Conservation (phyloP, 92 coral and sea anemone genomes). For the Palythoa caribaeorum region DNA sequence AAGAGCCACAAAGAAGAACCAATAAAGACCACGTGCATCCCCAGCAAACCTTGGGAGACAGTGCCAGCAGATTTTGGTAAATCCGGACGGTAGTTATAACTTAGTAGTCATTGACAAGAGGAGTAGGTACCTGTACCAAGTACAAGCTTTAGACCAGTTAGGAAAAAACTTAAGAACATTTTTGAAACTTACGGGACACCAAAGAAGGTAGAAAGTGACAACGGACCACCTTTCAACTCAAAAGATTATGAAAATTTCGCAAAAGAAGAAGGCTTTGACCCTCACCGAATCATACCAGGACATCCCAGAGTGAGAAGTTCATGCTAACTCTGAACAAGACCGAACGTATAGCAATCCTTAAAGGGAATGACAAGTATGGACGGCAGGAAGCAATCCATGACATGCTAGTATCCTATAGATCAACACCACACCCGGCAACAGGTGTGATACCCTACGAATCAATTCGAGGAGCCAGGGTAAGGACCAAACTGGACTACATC, state of each 20-base stretch:
- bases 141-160: conserved; percentile 49
- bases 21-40: conserved; percentile 53
- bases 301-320: conserved; percentile 71
- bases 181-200: conserved; percentile 71
- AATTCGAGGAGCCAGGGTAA: conserved; percentile 46
- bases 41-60: conserved; percentile 63
- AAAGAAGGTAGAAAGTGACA: conserved; percentile 63
- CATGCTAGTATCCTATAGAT: conserved; percentile 74
- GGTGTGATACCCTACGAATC: conserved; percentile 69
- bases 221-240: conserved; percentile 76
- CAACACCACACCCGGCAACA: conserved; percentile 77
- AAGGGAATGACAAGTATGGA: conserved; percentile 62
- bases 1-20: conserved; percentile 53
- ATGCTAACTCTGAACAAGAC: conserved; percentile 76
- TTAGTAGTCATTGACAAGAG: conserved; percentile 69
- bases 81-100: conserved; percentile 71
- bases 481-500: conserved; percentile 62
- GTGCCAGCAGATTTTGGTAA: conserved; percentile 64
- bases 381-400: conserved; percentile 63
- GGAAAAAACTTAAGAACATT: conserved; percentile 62
- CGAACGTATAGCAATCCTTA: conserved; percentile 67
- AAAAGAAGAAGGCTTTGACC: conserved; percentile 70
- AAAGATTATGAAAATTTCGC: conserved; percentile 66
- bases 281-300: conserved; percentile 56
- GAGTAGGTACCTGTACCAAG: conserved; percentile 64